These are phyloP conservation scores for Myathropa florea DNA, from an alignment of 2,888 invertebrate genomes.

Conservation along the genomic window DNA sequence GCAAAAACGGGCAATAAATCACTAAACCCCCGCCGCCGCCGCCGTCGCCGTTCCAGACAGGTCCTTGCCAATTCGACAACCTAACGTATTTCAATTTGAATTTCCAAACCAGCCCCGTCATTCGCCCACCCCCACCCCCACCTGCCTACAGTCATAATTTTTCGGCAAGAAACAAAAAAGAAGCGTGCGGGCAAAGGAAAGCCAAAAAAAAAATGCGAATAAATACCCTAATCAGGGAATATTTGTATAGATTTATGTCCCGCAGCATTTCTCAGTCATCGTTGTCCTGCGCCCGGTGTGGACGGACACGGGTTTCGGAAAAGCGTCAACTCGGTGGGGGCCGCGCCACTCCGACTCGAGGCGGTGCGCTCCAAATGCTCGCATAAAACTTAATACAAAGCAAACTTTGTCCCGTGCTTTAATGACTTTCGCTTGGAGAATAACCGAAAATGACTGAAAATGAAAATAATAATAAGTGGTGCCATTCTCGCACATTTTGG, in stretches of 20 bases:
- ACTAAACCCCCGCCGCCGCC: neutral
- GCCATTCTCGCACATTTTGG: neutral
- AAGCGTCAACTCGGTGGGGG: neutral
- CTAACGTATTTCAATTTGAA: neutral
- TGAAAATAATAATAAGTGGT: neutral
- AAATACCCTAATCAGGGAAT: conserved; percentile 37
- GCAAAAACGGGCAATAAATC: neutral
- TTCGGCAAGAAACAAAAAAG: neutral
- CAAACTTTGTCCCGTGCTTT: conserved; percentile 42
- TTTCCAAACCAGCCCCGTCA: neutral
- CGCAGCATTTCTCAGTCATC: neutral
- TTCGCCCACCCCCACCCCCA: neutral
- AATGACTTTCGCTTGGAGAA: conserved; percentile 20
- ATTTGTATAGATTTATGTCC: conserved; percentile 48
- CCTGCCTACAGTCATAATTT: neutral
- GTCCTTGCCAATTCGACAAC: neutral
- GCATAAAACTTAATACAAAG: conserved; percentile 36
- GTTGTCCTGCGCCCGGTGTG: neutral
- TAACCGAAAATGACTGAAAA: neutral
- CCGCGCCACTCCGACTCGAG: neutral
- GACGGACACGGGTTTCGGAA: neutral
- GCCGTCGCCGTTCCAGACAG: neutral
- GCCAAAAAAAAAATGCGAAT: conserved; percentile 12
- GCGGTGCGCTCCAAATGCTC: conserved; percentile 9
- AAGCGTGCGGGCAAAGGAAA: neutral